Base-by-base conservation (phyloP, 1,140 invertebrate species). In the Leucophenga varia region DNA sequence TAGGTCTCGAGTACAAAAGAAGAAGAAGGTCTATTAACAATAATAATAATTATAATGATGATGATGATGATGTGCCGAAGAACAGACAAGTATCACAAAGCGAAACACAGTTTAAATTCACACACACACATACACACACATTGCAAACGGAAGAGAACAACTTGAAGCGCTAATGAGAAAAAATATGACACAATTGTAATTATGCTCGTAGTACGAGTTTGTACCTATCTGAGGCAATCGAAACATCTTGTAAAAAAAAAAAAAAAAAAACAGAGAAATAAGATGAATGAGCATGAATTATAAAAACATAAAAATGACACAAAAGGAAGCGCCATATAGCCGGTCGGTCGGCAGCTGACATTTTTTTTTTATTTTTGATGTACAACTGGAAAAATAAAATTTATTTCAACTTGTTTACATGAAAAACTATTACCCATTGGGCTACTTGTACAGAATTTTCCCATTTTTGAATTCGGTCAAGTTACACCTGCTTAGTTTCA, bases 101-200 rank as follows among this genome's bases (percentile, higher is more conserved):
- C 34, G 36, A 28, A 12, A 28, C 25, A 28, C 25, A 28, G 6
- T n/a, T n/a, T 12, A 28, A 7, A 28, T 28, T 28, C 25, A n/a
- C n/a, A 28, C 12, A 28, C 12, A 28, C 12, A 28, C 12, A 12
- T 28, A 34, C 32, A 34, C 16, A 34, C 7, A 10, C 12, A 34
- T 34, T 34, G 52, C 34, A 48, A 51, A 54, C 10, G 59, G 59
- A 67, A 67, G 61, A 53, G 52, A 34, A 13, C 28, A 36, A 47
- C 16, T 13, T 37, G 22, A 35, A 14, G 43, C 63, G 51, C 56
- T 67, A 67, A 67, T 67, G 63, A 67, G 63, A 67, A 67, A n/a
- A 67, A 67, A 67, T 67, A 67, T 67, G 63, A 67, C 63, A 63
- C 63, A 67, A 67, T 67, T 67, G 64, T 67, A 67, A 67, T 67